These are phyloP conservation scores for Eumaeus atala DNA, from an alignment of 1,140 invertebrate species.

Conservation along the genomic window DNA sequence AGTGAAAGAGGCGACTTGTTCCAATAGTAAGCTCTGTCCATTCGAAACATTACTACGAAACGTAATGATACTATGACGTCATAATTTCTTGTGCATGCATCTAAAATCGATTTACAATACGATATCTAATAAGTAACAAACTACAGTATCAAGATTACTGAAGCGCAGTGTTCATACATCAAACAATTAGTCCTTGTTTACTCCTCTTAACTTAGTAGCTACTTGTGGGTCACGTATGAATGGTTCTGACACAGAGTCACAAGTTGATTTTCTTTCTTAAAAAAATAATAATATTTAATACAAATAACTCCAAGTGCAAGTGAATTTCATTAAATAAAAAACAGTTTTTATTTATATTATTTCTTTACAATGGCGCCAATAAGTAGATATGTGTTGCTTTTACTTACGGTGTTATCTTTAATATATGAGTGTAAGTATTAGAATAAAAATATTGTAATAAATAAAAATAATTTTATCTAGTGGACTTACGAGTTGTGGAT, in stretches of 20 bases:
- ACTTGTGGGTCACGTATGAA: slow-evolving; percentile 3
- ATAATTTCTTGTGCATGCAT: too few species aligned
- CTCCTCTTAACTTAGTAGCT: slow-evolving; percentile 13
- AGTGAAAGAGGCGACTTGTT: too few species aligned
- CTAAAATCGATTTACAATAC: not conserved
- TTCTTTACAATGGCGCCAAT: slow-evolving; percentile 11
- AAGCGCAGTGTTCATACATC: slow-evolving; percentile 11
- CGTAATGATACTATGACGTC: too few species aligned
- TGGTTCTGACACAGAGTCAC: not conserved
- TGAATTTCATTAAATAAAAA: not conserved
- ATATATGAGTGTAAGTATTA: slow-evolving; percentile 35
- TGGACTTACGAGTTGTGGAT: too few species aligned
- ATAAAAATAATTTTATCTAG: too few species aligned
- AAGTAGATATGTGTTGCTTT: slow-evolving; percentile 13
- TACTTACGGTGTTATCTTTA: slow-evolving; percentile 27
- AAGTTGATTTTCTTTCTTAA: slow-evolving; percentile 12
- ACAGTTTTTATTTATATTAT: not conserved
- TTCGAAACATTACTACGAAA: too few species aligned
- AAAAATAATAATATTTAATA: too few species aligned
- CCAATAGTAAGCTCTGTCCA: too few species aligned
- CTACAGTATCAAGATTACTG: slow-evolving; percentile 9
- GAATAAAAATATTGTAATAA: not conserved
- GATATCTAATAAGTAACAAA: not conserved
- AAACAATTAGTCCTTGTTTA: slow-evolving; percentile 5
- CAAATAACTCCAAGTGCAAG: too few species aligned